phyloP scores from a whole-genome alignment of 2,888 invertebrate genomes.

The Lamellibrachia columna region DNA sequence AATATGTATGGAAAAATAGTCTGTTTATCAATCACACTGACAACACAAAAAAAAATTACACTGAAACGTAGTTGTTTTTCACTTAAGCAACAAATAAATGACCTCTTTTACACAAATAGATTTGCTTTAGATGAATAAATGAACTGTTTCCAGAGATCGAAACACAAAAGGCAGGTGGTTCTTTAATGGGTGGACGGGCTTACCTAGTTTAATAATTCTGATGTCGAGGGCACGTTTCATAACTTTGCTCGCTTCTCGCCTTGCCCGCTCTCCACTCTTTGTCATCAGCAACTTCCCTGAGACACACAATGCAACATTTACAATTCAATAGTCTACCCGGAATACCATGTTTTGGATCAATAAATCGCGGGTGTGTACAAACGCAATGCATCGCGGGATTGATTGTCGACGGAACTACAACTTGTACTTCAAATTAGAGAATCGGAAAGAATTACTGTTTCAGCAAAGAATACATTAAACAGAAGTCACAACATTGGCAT shows the following conservation, averaged over 20 bases:
- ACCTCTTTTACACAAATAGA: not conserved
- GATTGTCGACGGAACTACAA: too few species aligned
- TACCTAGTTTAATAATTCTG: slow-evolving; percentile 46
- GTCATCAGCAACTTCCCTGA: slow-evolving; percentile 50
- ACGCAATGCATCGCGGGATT: too few species aligned
- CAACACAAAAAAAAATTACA: too few species aligned
- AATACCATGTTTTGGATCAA: too few species aligned
- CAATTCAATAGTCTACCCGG: too few species aligned
- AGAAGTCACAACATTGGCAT: too few species aligned
- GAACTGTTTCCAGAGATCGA: not conserved
- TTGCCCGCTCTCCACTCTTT: slow-evolving; percentile 45
- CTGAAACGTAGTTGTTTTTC: not conserved
- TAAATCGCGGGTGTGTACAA: too few species aligned
- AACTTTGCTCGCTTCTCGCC: slow-evolving; percentile 49
- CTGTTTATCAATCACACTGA: too few species aligned
- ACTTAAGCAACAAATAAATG: not conserved
- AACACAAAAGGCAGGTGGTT: not conserved
- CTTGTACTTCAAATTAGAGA: too few species aligned
- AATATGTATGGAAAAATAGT: too few species aligned
- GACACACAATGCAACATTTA: not conserved
- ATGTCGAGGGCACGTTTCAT: slow-evolving; percentile 53
- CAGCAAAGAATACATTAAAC: too few species aligned
- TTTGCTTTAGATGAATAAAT: not conserved
- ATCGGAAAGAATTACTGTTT: too few species aligned
- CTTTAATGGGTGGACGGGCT: not conserved